phyloP scores from a whole-genome alignment of 1,140 invertebrate genomes.

The Protaetia brevitarsis region DNA sequence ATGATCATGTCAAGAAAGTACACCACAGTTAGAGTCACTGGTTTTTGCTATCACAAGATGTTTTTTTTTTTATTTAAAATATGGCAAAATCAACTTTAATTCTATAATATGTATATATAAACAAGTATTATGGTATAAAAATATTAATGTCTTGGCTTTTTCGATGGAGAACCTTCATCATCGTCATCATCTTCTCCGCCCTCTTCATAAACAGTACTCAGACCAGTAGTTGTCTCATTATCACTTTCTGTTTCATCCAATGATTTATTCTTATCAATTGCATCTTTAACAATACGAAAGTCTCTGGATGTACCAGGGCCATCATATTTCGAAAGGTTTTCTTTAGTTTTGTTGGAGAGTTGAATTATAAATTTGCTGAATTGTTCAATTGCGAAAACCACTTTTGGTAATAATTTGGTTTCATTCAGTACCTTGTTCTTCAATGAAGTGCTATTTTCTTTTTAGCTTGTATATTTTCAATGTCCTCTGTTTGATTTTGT shows the following conservation, averaged over 20 bases:
- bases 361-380: constrained; percentile 58
- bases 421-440: constrained; percentile 59
- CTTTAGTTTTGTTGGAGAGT: constrained; percentile 56
- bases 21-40: too few relatives aligned
- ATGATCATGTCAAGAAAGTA: too few relatives aligned
- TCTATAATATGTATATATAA: too few relatives aligned
- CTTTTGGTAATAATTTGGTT: constrained; percentile 57
- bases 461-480: constrained; percentile 40
- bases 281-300: constrained; percentile 49
- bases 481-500: constrained; percentile 47
- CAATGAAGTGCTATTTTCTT: constrained; percentile 47
- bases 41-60: too few relatives aligned
- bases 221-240: neutral
- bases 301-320: constrained; percentile 57
- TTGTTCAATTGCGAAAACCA: constrained; percentile 58
- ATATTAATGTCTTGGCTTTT: neutral
- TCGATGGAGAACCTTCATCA: neutral
- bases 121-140: too few relatives aligned
- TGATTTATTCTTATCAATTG: neutral
- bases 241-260: constrained; percentile 1
- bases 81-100: neutral
- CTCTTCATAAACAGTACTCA: neutral
- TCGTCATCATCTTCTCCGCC: neutral
- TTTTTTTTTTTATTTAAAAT: neutral
- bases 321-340: constrained; percentile 54